Evolutionary conservation across 2,113 vertebrate species (phyloP), one percentile per base, ranked within the genome.

Genomic region (Oreotrochilus melanogaster): DNA sequence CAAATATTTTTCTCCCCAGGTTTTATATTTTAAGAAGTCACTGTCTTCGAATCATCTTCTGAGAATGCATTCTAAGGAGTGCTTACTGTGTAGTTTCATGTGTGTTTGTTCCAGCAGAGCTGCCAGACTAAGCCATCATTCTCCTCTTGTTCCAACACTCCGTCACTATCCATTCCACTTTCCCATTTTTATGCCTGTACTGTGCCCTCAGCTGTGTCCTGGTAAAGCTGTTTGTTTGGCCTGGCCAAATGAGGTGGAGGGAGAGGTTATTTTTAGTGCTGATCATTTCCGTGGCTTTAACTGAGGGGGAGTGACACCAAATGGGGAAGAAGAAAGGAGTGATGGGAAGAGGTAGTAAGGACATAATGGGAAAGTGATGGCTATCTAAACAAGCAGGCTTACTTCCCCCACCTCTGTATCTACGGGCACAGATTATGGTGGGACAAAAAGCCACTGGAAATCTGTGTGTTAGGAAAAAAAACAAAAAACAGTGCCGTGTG

Each of bases 131-230:
- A 76, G 33, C 69, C 30, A 12, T 89, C 47, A 1, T 72, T 30
- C 27, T 80, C 24, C 78, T 47, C 50, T 70, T 80, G 56, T 30
- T 88, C 64, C 61, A 73, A 0, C 35, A 72, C 47, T 79, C 57
- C 6, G 1, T 64, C 57, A n/a, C 64, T 18, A 1, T 71, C 37
- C 51, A n/a, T 69, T 86, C 28, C 2, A 2, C 73, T 92, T 91
- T 87, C 57, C 39, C 78, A 33, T 61, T 75, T 72, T 75, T 61
- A 10, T 93, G 64, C 53, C 65, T 87, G 64, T 28, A 7, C 22
- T 54, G 53, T 88, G 61, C 80, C 87, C 43, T 92, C 76, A 67
- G 22, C 84, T 89, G 69, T 86, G 93, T 87, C 53, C 57, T 72
- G 70, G 81, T 60, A 48, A 72, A 92, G 74, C 62, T 85, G 62